These are phyloP conservation scores for Tetrax tetrax DNA, from an alignment of 2,113 vertebrate genomes.

Conservation along the genomic window DNA sequence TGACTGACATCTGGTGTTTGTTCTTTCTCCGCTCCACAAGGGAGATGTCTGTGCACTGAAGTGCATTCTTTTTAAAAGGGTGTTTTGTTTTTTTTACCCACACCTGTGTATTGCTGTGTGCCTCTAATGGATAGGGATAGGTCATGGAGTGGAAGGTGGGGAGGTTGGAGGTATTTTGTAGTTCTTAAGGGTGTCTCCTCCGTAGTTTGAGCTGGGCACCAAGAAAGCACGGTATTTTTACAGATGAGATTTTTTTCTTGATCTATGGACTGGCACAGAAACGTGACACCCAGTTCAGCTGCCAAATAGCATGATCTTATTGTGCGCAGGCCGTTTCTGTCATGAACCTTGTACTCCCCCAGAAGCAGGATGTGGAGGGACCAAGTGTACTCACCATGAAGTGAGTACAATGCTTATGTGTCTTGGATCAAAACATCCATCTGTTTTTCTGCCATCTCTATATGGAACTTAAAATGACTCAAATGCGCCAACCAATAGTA, in stretches of 20 bases:
- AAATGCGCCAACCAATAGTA: neutral
- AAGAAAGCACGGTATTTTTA: neutral
- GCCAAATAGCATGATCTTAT: neutral
- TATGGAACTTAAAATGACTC: neutral
- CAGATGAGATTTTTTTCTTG: neutral
- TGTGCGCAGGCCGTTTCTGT: neutral
- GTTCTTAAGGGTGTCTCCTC: neutral
- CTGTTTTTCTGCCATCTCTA: neutral
- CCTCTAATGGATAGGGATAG: neutral
- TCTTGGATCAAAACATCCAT: neutral
- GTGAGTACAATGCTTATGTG: neutral
- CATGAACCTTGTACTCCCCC: neutral
- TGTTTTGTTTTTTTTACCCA: neutral
- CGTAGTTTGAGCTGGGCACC: neutral
- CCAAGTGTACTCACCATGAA: neutral
- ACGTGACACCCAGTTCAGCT: neutral
- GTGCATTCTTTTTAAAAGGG: slow-evolving; percentile 1
- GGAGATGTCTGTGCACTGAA: slow-evolving; percentile 1
- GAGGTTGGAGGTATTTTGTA: neutral
- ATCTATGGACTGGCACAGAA: neutral
- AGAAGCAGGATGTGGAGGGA: neutral
- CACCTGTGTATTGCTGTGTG: neutral
- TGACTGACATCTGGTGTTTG: slow-evolving; percentile 63
- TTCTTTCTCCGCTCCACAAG: neutral
- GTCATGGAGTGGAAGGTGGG: neutral